Conservation (phyloP, 1,140 invertebrate genomes). For the Phortica variegata region DNA sequence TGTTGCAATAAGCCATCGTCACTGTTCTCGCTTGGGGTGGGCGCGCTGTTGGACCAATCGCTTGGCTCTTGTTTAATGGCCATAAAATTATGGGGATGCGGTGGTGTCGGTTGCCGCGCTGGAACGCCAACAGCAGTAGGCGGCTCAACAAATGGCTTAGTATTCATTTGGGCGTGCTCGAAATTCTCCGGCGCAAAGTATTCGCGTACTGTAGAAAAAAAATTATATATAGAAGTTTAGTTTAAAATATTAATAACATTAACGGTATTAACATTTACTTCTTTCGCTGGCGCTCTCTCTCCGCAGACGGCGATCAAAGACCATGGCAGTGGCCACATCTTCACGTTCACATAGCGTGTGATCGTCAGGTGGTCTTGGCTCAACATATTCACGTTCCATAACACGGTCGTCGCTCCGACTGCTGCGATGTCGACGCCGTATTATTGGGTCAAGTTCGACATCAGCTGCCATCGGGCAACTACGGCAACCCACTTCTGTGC, state of each 20-base stretch:
- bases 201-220: constrained; percentile 20
- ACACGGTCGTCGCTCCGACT: constrained; percentile 27
- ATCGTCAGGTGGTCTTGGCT: constrained; percentile 1
- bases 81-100: constrained; percentile 56
- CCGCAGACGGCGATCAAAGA: constrained; percentile 42
- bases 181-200: constrained; percentile 40
- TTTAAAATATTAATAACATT: not conserved
- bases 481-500: constrained; percentile 45
- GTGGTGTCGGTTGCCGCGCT: constrained; percentile 18
- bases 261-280: constrained; percentile 16
- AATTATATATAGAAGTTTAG: not conserved
- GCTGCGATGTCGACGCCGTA: constrained; percentile 33
- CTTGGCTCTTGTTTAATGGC: constrained; percentile 61
- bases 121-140: constrained; percentile 16
- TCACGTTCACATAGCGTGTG: constrained; percentile 15
- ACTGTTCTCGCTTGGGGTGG: constrained; percentile 2
- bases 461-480: constrained; percentile 35
- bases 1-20: not conserved
- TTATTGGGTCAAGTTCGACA: constrained; percentile 23
- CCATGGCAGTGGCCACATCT: constrained; percentile 24
- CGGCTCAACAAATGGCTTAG: constrained; percentile 17
- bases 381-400: constrained; percentile 12
- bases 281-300: constrained; percentile 37
- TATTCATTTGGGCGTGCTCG: constrained; percentile 20
- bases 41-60: constrained; percentile 58